These are phyloP conservation scores for Pectinophora gossypiella DNA, from an alignment of 1,140 invertebrate species.

Conservation along the genomic window DNA sequence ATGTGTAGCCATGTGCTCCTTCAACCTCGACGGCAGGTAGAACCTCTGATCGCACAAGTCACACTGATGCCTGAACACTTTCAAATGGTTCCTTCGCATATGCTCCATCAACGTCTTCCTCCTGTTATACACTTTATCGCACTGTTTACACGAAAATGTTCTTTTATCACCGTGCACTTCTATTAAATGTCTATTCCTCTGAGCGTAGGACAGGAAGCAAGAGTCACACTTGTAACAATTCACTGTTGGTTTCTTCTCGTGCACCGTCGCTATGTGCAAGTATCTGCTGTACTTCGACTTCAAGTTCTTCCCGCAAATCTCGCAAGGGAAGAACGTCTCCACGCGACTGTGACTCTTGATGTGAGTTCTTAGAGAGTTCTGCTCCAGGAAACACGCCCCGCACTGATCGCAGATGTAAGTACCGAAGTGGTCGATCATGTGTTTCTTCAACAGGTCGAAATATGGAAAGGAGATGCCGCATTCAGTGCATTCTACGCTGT, in stretches of 20 bases:
- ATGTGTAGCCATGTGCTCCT: constrained; percentile 63
- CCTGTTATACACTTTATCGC: constrained; percentile 60
- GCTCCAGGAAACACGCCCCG: constrained; percentile 53
- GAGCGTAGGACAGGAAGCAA: constrained; percentile 50
- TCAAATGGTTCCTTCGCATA: constrained; percentile 52
- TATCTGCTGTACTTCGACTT: constrained; percentile 58
- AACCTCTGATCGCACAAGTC: constrained; percentile 58
- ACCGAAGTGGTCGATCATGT: constrained; percentile 61
- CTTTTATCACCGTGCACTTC: constrained; percentile 56
- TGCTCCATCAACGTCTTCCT: constrained; percentile 63
- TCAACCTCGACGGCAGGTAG: constrained; percentile 52
- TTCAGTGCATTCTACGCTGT: constrained; percentile 33
- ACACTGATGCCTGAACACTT: constrained; percentile 55
- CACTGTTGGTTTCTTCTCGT: constrained; percentile 56
- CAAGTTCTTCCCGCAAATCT: constrained; percentile 56
- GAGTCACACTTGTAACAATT: constrained; percentile 62
- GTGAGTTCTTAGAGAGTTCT: constrained; percentile 44
- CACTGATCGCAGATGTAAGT: constrained; percentile 60
- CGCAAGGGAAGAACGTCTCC: constrained; percentile 51
- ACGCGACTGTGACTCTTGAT: constrained; percentile 51
- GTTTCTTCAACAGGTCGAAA: constrained; percentile 55
- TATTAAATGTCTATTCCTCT: constrained; percentile 52
- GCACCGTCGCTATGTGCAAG: constrained; percentile 48
- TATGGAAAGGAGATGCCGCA: constrained; percentile 40
- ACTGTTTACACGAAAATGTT: constrained; percentile 56